phyloP scores from a whole-genome alignment of 2,797 vertebrate species.

The Microhierax caerulescens region DNA sequence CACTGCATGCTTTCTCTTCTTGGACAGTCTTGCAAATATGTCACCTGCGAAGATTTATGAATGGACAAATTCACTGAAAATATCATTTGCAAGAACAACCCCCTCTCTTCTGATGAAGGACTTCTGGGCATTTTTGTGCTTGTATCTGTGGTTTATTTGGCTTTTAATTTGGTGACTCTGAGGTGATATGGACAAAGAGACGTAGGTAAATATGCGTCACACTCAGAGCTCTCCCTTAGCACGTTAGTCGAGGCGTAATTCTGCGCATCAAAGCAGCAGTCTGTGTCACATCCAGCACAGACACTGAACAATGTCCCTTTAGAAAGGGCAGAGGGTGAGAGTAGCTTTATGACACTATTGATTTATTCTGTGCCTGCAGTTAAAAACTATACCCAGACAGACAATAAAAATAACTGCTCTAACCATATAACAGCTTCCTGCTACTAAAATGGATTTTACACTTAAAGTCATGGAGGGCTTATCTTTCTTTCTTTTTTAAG shows the following conservation, averaged over 20 bases:
- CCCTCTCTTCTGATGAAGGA: neutral
- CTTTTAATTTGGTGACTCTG: neutral
- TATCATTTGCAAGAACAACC: neutral
- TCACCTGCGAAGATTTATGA: neutral
- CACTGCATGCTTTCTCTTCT: neutral
- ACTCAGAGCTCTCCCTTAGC: neutral
- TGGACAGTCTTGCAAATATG: neutral
- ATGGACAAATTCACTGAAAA: neutral
- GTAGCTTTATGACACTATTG: conserved; percentile 94
- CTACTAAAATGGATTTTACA: conserved; percentile 92
- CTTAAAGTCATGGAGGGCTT: conserved; percentile 80
- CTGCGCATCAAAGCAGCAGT: neutral
- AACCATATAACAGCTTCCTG: conserved; percentile 93
- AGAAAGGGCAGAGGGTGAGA: conserved; percentile 87
- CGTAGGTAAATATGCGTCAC: neutral
- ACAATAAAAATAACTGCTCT: conserved; percentile 98
- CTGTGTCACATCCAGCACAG: conserved; percentile 38
- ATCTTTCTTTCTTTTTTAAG: conserved; percentile 68
- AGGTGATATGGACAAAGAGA: neutral
- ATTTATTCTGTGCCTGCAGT: conserved; percentile 90
- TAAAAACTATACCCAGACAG: conserved; percentile 95
- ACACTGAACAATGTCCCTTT: conserved; percentile 73
- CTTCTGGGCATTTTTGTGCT: neutral
- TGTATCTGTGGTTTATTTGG: neutral
- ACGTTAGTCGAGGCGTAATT: neutral